These are phyloP conservation scores for Cephalophus harveyi DNA, from an alignment of 2,113 vertebrate genomes.

Conservation along the genomic window DNA sequence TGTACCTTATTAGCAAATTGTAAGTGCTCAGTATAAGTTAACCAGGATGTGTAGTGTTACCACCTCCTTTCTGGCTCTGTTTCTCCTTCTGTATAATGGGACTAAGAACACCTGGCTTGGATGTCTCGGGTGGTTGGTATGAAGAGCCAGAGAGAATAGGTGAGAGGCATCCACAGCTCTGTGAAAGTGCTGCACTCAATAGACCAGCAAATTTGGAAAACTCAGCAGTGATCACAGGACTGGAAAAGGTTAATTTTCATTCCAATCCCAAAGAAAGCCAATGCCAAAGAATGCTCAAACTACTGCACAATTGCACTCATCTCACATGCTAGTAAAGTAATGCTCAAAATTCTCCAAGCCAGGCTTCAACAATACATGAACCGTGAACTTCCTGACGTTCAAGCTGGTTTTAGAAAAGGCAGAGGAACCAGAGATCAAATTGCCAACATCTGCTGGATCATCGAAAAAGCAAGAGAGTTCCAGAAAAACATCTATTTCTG, in stretches of 20 bases:
- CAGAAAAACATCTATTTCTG: neutral
- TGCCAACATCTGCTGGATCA: accelerated
- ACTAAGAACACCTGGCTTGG: neutral
- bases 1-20: neutral
- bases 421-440: neutral
- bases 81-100: neutral
- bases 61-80: neutral
- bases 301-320: neutral
- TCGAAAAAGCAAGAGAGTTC: neutral
- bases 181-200: neutral
- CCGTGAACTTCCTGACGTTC: neutral
- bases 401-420: neutral
- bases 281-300: neutral
- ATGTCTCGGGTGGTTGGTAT: neutral
- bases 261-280: neutral
- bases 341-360: neutral
- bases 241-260: neutral
- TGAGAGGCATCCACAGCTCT: neutral
- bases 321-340: neutral
- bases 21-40: neutral
- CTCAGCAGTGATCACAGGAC: neutral
- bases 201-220: neutral
- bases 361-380: neutral
- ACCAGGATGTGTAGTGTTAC: neutral
- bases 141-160: neutral